Evolutionary conservation across 1,140 invertebrate species (phyloP).

Genomic region (Wiebesia pumilae): DNA sequence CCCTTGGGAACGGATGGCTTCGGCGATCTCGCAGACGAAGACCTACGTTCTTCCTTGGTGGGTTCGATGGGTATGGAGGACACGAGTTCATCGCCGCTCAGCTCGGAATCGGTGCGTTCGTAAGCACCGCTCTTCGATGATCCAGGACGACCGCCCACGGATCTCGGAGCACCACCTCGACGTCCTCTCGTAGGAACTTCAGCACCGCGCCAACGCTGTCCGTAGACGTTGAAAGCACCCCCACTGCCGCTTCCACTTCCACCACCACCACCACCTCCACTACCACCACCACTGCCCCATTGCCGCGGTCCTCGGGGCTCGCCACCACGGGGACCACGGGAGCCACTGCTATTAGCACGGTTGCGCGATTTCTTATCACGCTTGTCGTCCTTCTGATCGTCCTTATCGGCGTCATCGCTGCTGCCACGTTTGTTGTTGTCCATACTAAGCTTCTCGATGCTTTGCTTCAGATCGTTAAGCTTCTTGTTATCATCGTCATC

Average conservation of each 20-base stretch:
- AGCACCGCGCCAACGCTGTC: constrained; percentile 57
- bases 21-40: constrained; percentile 66
- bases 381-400: constrained; percentile 67
- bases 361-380: constrained; percentile 69
- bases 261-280: constrained; percentile 57
- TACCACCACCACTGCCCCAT: constrained; percentile 60
- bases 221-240: constrained; percentile 64
- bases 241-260: constrained; percentile 53
- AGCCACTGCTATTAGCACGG: constrained; percentile 63
- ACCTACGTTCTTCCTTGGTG: constrained; percentile 72
- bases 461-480: constrained; percentile 65
- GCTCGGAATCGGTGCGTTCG: constrained; percentile 77
- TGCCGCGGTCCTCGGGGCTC: constrained; percentile 62
- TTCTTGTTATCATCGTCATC: constrained; percentile 58
- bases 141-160: constrained; percentile 62
- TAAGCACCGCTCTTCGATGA: constrained; percentile 70
- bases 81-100: constrained; percentile 77
- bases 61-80: constrained; percentile 74
- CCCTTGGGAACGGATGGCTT: constrained; percentile 71
- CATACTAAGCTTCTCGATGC: constrained; percentile 65
- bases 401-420: constrained; percentile 39
- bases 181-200: constrained; percentile 59
- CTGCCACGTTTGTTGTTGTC: constrained; percentile 53
- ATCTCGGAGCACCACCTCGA: constrained; percentile 62
- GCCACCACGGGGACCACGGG: constrained; percentile 60